phyloP scores from a whole-genome alignment of 2,113 vertebrate species.

The Apteryx mantelli region DNA sequence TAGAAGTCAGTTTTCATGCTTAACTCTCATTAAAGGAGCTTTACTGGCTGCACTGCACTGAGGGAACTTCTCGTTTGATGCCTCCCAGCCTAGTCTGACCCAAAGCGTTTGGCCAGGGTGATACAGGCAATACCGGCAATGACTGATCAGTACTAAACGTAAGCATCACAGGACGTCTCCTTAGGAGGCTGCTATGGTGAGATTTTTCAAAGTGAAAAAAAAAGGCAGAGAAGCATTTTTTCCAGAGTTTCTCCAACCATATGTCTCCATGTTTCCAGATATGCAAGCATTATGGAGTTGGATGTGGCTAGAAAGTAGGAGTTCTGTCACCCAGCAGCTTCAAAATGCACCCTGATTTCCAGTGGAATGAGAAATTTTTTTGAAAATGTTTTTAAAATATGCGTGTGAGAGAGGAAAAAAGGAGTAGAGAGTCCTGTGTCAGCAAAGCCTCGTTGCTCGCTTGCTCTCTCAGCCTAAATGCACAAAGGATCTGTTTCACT shows the following conservation, averaged over 20 bases:
- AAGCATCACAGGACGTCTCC: not conserved
- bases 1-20: not conserved
- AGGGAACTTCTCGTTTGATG: not conserved
- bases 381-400: not conserved
- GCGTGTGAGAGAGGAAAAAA: accelerated
- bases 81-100: not conserved
- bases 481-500: not conserved
- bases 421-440: not conserved
- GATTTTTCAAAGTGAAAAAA: not conserved
- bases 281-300: accelerated
- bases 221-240: not conserved
- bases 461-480: not conserved
- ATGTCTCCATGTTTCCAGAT: not conserved
- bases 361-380: not conserved
- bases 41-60: not conserved
- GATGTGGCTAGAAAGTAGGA: not conserved
- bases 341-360: not conserved
- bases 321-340: not conserved
- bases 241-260: not conserved
- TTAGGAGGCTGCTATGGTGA: not conserved
- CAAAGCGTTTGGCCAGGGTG: accelerated
- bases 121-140: not conserved
- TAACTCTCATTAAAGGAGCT: not conserved
- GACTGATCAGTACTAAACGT: not conserved
- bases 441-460: not conserved